These are phyloP conservation scores for Loris lydekkerianus DNA, from an alignment of 2,797 vertebrate species.

Conservation along the genomic window DNA sequence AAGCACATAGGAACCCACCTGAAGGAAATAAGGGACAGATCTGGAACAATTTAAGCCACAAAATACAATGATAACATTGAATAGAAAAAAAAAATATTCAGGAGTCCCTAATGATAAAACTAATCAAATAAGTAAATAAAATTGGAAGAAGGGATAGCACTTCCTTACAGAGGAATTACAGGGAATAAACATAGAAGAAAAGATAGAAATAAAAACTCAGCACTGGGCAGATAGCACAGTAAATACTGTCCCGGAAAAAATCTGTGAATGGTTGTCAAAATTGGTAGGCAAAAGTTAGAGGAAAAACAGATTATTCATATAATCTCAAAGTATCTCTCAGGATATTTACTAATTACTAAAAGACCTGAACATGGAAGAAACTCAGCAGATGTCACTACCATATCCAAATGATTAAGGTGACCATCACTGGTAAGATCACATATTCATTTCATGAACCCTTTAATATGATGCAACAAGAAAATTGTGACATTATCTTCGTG, in stretches of 20 bases:
- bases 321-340: background rate
- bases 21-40: background rate
- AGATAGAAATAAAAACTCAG: background rate
- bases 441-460: background rate
- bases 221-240: background rate
- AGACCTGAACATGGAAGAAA: background rate
- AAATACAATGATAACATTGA: background rate
- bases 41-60: background rate
- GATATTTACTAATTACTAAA: background rate
- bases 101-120: background rate
- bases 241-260: background rate
- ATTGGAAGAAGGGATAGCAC: background rate
- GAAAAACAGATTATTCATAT: background rate
- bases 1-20: too few relatives aligned
- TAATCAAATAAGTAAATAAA: background rate
- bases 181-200: background rate
- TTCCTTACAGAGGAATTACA: background rate
- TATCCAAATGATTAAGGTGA: background rate
- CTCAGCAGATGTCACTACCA: too few relatives aligned
- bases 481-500: background rate
- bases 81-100: background rate
- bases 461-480: too few relatives aligned
- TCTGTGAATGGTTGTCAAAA: background rate
- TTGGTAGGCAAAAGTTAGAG: background rate
- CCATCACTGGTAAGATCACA: background rate